phyloP scores from a whole-genome alignment of 2,113 vertebrate species.

The Menura novaehollandiae region DNA sequence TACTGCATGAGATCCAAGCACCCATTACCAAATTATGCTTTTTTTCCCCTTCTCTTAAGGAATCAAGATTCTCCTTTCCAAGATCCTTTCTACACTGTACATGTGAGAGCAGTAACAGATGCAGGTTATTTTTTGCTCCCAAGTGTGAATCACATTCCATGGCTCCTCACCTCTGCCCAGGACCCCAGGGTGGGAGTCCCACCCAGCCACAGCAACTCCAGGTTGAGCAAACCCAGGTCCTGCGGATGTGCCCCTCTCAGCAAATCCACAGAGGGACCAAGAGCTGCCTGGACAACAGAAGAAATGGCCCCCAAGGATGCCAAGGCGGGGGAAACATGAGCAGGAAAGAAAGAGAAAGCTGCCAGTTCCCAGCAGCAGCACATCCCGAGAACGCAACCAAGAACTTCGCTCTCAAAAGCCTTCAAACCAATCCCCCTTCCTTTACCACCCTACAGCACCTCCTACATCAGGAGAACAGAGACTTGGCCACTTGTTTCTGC shows the following conservation, averaged over 20 bases:
- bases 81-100: background rate
- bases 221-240: background rate
- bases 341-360: background rate
- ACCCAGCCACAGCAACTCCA: fast-evolving
- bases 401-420: background rate
- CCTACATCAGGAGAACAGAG: background rate
- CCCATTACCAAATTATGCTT: background rate
- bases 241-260: fast-evolving
- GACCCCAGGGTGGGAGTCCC: background rate
- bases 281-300: background rate
- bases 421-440: background rate
- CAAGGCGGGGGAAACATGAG: background rate
- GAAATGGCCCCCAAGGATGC: fast-evolving
- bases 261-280: background rate
- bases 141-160: background rate
- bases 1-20: background rate
- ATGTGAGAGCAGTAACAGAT: background rate
- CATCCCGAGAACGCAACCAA: background rate
- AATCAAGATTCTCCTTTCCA: slow-evolving; percentile 15
- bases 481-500: fast-evolving
- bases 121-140: slow-evolving; percentile 31
- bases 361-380: background rate
- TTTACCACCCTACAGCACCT: background rate
- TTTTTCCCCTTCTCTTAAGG: background rate
- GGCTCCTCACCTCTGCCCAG: background rate